These are phyloP conservation scores for Amniataba percoides DNA, from an alignment of 2,797 vertebrate genomes.

Conservation along the genomic window DNA sequence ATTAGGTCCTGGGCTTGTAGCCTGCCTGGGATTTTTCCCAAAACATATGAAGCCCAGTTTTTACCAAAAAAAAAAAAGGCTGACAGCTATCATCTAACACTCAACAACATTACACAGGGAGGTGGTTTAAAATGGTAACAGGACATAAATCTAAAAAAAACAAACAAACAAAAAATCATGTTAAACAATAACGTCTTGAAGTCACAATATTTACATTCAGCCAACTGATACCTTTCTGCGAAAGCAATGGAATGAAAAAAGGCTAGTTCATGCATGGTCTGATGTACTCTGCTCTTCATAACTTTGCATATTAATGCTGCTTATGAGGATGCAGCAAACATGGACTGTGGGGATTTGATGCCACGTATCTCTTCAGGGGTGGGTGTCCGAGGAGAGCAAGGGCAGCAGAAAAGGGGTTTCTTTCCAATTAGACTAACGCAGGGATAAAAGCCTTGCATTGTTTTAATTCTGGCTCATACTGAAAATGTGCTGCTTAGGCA, in stretches of 20 bases:
- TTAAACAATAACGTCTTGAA: slow-evolving; percentile 18
- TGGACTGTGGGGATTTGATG: slow-evolving; percentile 54
- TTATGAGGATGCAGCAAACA: slow-evolving; percentile 57
- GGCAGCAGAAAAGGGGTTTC: slow-evolving; percentile 78
- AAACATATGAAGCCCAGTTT: slow-evolving; percentile 32
- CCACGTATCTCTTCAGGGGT: slow-evolving; percentile 67
- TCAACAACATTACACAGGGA: slow-evolving; percentile 27
- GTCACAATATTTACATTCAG: neutral
- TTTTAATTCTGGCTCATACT: slow-evolving; percentile 81
- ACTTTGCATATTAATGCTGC: slow-evolving; percentile 48
- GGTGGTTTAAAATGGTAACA: slow-evolving; percentile 5
- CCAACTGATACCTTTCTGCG: slow-evolving; percentile 18
- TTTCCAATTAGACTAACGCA: slow-evolving; percentile 82
- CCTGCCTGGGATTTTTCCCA: slow-evolving; percentile 46
- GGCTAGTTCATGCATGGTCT: slow-evolving; percentile 29
- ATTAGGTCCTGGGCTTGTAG: slow-evolving; percentile 58
- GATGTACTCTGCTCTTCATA: slow-evolving; percentile 44
- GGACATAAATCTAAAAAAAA: slow-evolving; percentile 17
- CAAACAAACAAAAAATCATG: slow-evolving; percentile 3
- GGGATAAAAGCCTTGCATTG: slow-evolving; percentile 82
- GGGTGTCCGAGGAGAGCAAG: slow-evolving; percentile 71
- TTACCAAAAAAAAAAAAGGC: slow-evolving; percentile 6
- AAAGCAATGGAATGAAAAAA: slow-evolving; percentile 23
- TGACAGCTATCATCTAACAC: slow-evolving; percentile 26
- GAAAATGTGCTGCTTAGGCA: slow-evolving; percentile 84